Percentiles rank a stretch among this genome's conserved stretches.
These are phyloP conservation scores for Ciconia boyciana DNA, from an alignment of 2,113 vertebrate genomes.

Conservation along the genomic window DNA sequence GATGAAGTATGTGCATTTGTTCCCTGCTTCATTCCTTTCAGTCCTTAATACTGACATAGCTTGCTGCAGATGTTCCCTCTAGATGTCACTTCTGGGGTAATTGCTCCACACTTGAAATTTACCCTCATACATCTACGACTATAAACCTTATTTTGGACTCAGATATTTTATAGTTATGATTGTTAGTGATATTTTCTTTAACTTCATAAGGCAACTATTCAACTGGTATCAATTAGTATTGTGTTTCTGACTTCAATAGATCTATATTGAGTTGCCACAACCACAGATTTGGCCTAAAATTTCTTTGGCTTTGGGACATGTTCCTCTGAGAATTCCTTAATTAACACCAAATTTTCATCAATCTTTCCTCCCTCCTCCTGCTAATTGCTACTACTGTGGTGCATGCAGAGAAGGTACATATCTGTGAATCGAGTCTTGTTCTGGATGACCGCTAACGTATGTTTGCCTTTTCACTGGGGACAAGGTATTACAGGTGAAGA, in stretches of 20 bases:
- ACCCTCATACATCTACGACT: rapidly evolving
- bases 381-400: neutral
- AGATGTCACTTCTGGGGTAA: neutral
- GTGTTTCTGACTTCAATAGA: neutral
- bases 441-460: rapidly evolving
- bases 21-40: neutral
- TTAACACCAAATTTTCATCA: constrained; percentile 20
- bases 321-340: neutral
- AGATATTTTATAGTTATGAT: neutral
- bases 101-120: neutral
- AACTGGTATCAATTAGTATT: neutral
- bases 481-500: neutral
- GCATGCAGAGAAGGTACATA: neutral
- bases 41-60: neutral
- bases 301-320: neutral
- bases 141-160: neutral
- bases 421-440: neutral
- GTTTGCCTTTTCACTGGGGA: neutral
- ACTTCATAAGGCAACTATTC: neutral
- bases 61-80: neutral
- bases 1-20: neutral
- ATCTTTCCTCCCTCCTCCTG: neutral
- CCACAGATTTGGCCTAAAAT: neutral
- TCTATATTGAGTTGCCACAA: neutral
- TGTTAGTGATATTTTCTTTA: neutral